A percentile compares a stretch with the other conserved stretches of the same genome.
phyloP scores from a whole-genome alignment of 2,113 vertebrate genomes.

The Sitta europaea region DNA sequence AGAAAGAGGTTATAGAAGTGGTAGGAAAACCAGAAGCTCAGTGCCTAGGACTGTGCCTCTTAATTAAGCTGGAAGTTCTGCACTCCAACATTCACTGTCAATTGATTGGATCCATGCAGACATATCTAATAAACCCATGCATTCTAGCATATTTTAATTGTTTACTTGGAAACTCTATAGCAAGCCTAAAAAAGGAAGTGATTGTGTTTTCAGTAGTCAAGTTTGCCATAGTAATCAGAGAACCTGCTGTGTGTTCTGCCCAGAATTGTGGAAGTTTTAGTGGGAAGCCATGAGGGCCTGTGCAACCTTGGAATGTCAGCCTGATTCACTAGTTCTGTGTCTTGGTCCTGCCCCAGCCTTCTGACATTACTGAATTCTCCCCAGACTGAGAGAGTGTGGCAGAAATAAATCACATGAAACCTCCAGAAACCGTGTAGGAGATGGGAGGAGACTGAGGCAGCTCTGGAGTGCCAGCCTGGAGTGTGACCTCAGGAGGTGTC shows the following conservation, averaged over 20 bases:
- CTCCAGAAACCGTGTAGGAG: not conserved
- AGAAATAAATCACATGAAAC: not conserved
- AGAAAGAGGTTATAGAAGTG: not conserved
- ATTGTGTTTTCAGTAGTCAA: not conserved
- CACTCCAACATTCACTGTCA: not conserved
- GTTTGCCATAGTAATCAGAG: not conserved
- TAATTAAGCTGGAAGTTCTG: not conserved
- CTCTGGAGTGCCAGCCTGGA: not conserved
- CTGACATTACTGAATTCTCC: not conserved
- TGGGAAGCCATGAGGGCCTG: not conserved
- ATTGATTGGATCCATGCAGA: not conserved
- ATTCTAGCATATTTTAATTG: not conserved
- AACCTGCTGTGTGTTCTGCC: not conserved
- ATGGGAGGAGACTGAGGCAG: not conserved
- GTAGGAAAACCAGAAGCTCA: not conserved
- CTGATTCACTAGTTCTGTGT: not conserved
- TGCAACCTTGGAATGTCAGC: not conserved
- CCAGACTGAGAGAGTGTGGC: not conserved
- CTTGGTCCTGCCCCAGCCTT: not conserved
- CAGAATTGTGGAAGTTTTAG: not conserved
- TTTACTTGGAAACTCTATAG: not conserved
- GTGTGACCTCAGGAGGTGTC: not conserved
- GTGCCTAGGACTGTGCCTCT: not conserved
- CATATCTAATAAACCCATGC: not conserved
- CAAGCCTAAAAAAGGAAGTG: not conserved